Evolutionary conservation across 2,888 invertebrate genomes (phyloP), one percentile per base, ranked within the genome.

Genomic region (Stramonita haemastoma): DNA sequence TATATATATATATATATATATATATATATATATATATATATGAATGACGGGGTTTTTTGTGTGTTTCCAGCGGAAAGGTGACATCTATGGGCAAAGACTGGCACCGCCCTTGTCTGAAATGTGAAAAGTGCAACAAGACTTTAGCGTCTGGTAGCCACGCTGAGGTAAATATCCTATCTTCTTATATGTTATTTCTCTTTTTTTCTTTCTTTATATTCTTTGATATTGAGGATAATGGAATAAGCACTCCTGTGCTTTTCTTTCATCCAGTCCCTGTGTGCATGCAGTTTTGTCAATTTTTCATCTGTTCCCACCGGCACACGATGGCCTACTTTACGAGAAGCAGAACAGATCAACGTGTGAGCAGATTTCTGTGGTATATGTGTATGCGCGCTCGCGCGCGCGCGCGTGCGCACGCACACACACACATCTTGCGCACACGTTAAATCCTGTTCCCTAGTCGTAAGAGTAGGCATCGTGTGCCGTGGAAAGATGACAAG

Each of bases 61-160:
- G 86, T 86, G 86, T 32, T 56, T 32, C 19, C 60, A 95, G 95
- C 95, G 77, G 95, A 95, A 94, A 93, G 89, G 93, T 95, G 89
- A 92, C 95, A 0, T 95, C 95, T 11, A 89, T 95, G 56, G 95
- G 95, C 11, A 95, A 95, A 87, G 95, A 96, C 90, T 96, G 95
- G 95, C 96, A 96, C 88, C 88, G 93, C 26, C 92, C 92, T 5
- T 96, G 96, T 90, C 91, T 95, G 89, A 94, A 91, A 88, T 96
- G 95, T 93, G 93, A 90, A 77, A 95, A 94, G 90, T 95, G 95
- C 91, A 92, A 91, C 17, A 96, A 95, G 91, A 95, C 95, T 0
- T 91, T 96, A 79, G 87, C 95, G 6, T 89, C 95, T 0, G 95
- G 96, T 11, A 89, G 91, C 11, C 95, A 95, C 90, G 90, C 95